A percentile compares a stretch with the other conserved stretches of the same genome.
Evolutionary conservation across 2,113 vertebrate genomes (phyloP).

Genomic region (Prunella fulvescens): DNA sequence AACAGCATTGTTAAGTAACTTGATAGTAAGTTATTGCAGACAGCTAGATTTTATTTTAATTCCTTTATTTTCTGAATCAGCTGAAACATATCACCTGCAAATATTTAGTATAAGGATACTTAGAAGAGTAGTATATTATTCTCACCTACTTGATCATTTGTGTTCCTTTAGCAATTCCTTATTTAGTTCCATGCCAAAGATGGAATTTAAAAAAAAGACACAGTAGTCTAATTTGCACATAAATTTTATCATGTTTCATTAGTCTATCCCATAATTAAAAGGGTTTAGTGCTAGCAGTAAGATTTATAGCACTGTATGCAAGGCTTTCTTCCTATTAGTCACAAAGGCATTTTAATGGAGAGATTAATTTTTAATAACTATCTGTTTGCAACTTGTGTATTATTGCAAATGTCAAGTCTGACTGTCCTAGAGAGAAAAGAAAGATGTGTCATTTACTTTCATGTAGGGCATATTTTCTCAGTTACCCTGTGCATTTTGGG

Average conservation of each 20-base stretch:
- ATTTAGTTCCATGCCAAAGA: background rate
- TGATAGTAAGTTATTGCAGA: background rate
- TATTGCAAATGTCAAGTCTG: background rate
- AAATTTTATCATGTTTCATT: background rate
- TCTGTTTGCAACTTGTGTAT: constrained; percentile 29
- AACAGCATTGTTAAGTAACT: background rate
- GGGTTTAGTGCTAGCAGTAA: background rate
- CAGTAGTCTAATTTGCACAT: constrained; percentile 27
- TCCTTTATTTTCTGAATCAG: background rate
- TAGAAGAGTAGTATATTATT: background rate
- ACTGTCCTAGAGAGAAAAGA: background rate
- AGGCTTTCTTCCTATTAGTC: constrained; percentile 21
- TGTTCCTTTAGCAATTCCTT: background rate
- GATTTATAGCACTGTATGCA: constrained; percentile 28
- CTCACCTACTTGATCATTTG: background rate
- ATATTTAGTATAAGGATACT: background rate
- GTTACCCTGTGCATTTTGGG: background rate
- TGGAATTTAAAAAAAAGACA: background rate
- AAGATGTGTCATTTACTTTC: background rate
- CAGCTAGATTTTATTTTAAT: background rate
- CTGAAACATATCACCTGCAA: background rate
- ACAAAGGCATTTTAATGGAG: constrained; percentile 54
- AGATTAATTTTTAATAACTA: constrained; percentile 68
- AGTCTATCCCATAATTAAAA: background rate
- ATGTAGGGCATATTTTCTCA: background rate